Evolutionary conservation across 2,888 invertebrate genomes (phyloP), one percentile per base, ranked within the genome.

Genomic region (Rhamphomyia laevipes): DNA sequence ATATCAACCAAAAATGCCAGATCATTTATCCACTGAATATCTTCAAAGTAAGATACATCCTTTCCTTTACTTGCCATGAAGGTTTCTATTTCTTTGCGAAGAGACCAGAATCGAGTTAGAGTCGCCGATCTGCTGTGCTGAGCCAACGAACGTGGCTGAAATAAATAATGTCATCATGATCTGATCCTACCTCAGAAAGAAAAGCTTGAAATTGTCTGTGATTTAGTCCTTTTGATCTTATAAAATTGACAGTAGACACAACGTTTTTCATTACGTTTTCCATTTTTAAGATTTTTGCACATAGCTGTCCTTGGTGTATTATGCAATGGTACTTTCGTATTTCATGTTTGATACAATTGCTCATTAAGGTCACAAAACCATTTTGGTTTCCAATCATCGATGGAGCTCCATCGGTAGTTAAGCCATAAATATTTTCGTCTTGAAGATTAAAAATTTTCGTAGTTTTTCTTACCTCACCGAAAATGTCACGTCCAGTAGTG

Each of bases 1-100:
- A 47, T 33, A 33, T 47, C 46, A 21, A 27, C 17, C 16, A 47
- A 16, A 21, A 47, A 47, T 16, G 42, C 33, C 27, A 47, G 38
- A 13, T 46, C 30, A 23, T 4, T 15, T n/a, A 46, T 12, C 31
- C 46, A 43, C 21, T 42, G 21, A 21, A 21, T 42, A 42, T 42
- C 42, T 42, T 42, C 42, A 42, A 42, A 42, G 42, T 42, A 42
- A 42, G 18, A 21, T 10, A 42, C 42, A 21, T 42, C 21, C 5
- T 42, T 42, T 42, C 42, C 42, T 42, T 42, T 42, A 21, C 21
- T 21, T 42, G 18, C 18, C 23, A 42, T 40, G 15, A 40, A 40
- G 16, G 16, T 42, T 42, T 42, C 21, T 42, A 42, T 42, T 42
- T 42, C 42, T 42, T 42, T 42, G 3, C 42, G 13, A 42, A 42